Evolutionary conservation across 2,797 vertebrate species (phyloP).

Genomic region (Smutsia temminckii): DNA sequence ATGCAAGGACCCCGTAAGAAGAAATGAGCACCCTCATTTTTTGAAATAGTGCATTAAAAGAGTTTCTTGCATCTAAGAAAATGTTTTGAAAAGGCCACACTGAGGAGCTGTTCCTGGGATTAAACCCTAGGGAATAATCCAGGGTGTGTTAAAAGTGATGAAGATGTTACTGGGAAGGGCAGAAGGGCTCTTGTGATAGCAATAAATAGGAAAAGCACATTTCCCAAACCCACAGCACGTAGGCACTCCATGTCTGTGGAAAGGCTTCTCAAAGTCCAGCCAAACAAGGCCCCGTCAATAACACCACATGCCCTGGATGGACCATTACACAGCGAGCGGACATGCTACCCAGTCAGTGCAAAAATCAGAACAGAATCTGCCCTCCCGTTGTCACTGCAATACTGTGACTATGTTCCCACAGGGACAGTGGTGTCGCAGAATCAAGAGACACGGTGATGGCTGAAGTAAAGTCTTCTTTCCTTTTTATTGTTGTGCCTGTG

Average conservation of each 20-base stretch:
- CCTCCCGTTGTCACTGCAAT: accelerated
- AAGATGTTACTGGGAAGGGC: accelerated
- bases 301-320: accelerated
- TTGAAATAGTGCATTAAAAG: background rate
- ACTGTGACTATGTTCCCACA: accelerated
- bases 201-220: accelerated
- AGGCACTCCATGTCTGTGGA: background rate
- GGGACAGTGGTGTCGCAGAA: accelerated
- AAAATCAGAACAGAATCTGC: background rate
- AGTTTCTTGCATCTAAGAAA: background rate
- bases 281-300: accelerated
- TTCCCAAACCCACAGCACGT: accelerated
- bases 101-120: background rate
- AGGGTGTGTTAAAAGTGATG: accelerated
- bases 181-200: accelerated
- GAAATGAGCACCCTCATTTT: background rate
- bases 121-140: too few relatives aligned
- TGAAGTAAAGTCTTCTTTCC: too few relatives aligned
- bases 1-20: background rate
- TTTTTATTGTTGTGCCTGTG: accelerated
- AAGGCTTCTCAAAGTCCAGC: background rate
- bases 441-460: accelerated
- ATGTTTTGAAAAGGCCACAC: background rate
- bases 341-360: accelerated
- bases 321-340: accelerated